Evolutionary conservation across 2,888 invertebrate species (phyloP).

Genomic region (Plutella xylostella): DNA sequence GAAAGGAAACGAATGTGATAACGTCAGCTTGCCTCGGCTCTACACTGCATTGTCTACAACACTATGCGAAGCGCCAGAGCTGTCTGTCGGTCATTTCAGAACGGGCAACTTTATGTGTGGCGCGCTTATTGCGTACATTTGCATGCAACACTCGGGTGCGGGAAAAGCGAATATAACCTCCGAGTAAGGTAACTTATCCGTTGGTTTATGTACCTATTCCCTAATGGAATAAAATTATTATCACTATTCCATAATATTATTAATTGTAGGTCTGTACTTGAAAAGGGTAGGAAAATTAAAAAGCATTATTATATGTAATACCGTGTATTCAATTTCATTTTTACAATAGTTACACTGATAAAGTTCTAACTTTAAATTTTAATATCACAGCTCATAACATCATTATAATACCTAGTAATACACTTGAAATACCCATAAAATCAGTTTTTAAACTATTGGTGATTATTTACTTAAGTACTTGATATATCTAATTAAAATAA

Average conservation of each 20-base stretch:
- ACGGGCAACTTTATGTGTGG: background rate
- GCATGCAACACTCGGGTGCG: background rate
- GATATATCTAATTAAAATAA: no score
- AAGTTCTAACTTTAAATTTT: no score
- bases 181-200: no score
- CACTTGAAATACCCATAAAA: no score
- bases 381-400: background rate
- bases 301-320: slow-evolving; percentile 22
- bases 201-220: background rate
- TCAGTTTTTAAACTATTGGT: no score
- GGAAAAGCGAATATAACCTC: no score
- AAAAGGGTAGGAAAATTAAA: no score
- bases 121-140: background rate
- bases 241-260: background rate
- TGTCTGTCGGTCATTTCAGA: background rate
- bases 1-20: slow-evolving; percentile 26
- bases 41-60: slow-evolving; percentile 26
- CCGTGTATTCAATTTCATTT: slow-evolving; percentile 48
- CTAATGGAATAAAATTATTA: background rate
- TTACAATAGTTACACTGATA: slow-evolving; percentile 38
- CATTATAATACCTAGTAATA: no score
- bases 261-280: background rate
- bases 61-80: background rate
- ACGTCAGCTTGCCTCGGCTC: slow-evolving; percentile 25
- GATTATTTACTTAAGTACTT: no score